phyloP scores from a whole-genome alignment of 2,888 invertebrate genomes.

The Exephanes ischioxanthus region DNA sequence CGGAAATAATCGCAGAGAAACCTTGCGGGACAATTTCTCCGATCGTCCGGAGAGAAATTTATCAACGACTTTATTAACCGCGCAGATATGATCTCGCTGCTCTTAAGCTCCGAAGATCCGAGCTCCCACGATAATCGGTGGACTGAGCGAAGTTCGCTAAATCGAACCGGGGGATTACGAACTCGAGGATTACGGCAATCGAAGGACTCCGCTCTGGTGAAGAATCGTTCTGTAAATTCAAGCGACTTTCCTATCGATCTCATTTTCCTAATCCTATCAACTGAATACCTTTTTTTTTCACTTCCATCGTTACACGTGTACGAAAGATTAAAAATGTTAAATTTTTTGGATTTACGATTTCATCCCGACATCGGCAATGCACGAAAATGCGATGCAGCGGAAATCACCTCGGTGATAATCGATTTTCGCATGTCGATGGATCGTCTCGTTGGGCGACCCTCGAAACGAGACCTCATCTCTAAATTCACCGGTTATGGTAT shows the following conservation, averaged over 20 bases:
- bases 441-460: neutral
- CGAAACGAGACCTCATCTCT: neutral
- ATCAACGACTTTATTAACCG: neutral
- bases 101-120: neutral
- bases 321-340: neutral
- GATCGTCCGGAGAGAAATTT: neutral
- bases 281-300: neutral
- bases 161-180: conserved; percentile 11
- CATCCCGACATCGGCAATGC: neutral
- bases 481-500: conserved; percentile 10
- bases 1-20: neutral
- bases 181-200: conserved; percentile 2
- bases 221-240: conserved; percentile 1
- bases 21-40: neutral
- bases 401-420: conserved; percentile 10
- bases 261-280: conserved; percentile 10
- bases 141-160: neutral
- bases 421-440: conserved; percentile 1
- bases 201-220: neutral
- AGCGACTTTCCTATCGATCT: neutral
- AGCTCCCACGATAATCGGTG: neutral
- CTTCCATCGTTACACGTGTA: neutral
- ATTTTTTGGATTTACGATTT: neutral
- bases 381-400: neutral
- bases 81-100: neutral